Evolutionary conservation across 1,140 invertebrate species (phyloP).

Genomic region (Leptopilina clavipes): DNA sequence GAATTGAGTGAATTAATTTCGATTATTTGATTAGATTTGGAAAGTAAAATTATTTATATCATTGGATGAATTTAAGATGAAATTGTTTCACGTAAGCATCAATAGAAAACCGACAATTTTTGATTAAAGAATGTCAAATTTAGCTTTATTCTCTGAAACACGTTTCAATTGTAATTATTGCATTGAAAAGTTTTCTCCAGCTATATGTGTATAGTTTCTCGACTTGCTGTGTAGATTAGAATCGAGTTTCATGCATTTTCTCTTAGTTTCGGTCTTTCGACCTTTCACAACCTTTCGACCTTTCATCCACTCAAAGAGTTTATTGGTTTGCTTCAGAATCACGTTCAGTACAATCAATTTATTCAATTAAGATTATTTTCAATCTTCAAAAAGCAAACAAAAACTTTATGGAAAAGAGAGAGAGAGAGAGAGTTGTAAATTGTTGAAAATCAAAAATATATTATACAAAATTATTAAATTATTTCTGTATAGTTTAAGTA

Average conservation of each 20-base stretch:
- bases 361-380: background rate
- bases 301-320: background rate
- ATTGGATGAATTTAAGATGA: background rate
- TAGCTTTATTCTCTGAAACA: constrained; percentile 9
- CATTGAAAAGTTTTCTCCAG: background rate
- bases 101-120: background rate
- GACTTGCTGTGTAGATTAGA: constrained; percentile 15
- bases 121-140: constrained; percentile 5
- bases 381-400: too few species aligned
- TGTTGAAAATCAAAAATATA: too few species aligned
- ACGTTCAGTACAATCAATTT: constrained; percentile 1
- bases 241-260: constrained; percentile 5
- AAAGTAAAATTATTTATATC: too few species aligned
- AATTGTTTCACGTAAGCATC: background rate
- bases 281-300: constrained; percentile 7
- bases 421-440: too few species aligned
- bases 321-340: constrained; percentile 8
- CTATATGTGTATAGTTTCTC: background rate
- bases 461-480: too few species aligned
- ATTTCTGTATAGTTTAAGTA: too few species aligned
- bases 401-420: too few species aligned
- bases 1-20: too few species aligned
- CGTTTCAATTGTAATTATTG: constrained; percentile 33
- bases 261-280: background rate
- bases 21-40: too few species aligned